These are phyloP conservation scores for Enteromius argenteus DNA, from an alignment of 2,797 vertebrate genomes.

Conservation along the genomic window DNA sequence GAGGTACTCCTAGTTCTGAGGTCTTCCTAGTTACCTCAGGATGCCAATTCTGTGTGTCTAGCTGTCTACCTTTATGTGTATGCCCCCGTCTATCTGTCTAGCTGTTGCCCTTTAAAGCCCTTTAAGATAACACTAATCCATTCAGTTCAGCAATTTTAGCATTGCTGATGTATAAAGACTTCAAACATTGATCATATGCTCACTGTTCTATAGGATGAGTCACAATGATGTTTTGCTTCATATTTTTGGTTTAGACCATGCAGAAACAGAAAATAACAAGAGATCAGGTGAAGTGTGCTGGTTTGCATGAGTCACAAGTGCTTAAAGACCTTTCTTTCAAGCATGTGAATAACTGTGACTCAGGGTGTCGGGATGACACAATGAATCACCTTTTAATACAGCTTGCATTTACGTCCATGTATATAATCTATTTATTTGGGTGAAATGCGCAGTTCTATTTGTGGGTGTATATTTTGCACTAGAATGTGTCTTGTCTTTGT, in stretches of 20 bases:
- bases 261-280: neutral
- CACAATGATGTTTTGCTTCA: neutral
- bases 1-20: no score
- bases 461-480: neutral
- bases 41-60: neutral
- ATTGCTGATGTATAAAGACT: neutral
- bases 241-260: neutral
- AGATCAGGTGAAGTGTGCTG: neutral
- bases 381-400: constrained; percentile 11
- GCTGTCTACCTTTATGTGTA: neutral
- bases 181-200: neutral
- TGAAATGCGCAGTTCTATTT: neutral
- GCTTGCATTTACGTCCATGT: neutral
- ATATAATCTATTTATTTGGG: neutral
- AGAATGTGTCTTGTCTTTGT: neutral
- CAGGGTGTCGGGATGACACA: neutral
- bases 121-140: neutral
- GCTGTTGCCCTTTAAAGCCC: neutral
- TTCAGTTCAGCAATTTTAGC: neutral
- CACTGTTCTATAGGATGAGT: neutral
- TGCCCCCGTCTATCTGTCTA: neutral
- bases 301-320: constrained; percentile 12
- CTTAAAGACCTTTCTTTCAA: constrained; percentile 16
- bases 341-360: constrained; percentile 3
- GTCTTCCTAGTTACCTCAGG: no score